Percentiles rank a stretch among this genome's conserved stretches.
Evolutionary conservation across 2,113 vertebrate species (phyloP).

Genomic region (Plectropomus leopardus): DNA sequence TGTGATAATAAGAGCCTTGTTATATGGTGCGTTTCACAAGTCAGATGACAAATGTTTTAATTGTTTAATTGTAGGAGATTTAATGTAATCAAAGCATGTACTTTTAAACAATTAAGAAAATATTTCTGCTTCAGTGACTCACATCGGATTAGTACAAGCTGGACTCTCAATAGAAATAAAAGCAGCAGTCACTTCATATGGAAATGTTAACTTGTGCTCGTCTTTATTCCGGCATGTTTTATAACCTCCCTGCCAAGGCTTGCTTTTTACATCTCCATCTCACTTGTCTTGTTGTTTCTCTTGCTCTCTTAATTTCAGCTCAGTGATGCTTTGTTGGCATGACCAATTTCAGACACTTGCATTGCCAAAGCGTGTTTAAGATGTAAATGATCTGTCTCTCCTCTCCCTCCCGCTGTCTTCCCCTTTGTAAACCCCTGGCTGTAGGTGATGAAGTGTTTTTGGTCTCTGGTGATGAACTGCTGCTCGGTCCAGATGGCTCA

Average conservation of each 20-base stretch:
- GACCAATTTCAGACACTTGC: conserved; percentile 21
- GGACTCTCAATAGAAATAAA: conserved; percentile 1
- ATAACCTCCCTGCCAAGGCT: not conserved
- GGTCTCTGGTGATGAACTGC: conserved; percentile 62
- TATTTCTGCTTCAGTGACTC: conserved; percentile 2
- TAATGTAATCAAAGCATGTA: not conserved
- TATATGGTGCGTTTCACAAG: not conserved
- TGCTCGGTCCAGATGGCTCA: conserved; percentile 75
- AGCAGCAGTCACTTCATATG: conserved; percentile 44
- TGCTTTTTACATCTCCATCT: not conserved
- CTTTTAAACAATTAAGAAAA: not conserved
- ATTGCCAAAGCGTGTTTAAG: conserved; percentile 11
- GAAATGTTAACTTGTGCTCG: conserved; percentile 32
- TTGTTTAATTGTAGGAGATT: not conserved
- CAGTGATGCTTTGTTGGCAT: conserved; percentile 9
- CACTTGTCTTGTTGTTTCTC: conserved; percentile 9
- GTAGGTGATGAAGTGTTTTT: conserved; percentile 62
- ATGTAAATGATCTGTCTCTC: conserved; percentile 32
- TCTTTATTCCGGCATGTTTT: not conserved
- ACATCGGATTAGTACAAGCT: not conserved
- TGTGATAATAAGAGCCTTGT: not conserved
- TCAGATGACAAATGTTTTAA: not conserved
- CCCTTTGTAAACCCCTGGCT: conserved; percentile 45
- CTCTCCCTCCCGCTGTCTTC: not conserved
- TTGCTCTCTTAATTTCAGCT: not conserved